Evolutionary conservation across 35 echinoderm and acorn worm genomes (phyloP), one percentile per base, ranked within the genome.

Genomic region (Lytechinus variegatus): DNA sequence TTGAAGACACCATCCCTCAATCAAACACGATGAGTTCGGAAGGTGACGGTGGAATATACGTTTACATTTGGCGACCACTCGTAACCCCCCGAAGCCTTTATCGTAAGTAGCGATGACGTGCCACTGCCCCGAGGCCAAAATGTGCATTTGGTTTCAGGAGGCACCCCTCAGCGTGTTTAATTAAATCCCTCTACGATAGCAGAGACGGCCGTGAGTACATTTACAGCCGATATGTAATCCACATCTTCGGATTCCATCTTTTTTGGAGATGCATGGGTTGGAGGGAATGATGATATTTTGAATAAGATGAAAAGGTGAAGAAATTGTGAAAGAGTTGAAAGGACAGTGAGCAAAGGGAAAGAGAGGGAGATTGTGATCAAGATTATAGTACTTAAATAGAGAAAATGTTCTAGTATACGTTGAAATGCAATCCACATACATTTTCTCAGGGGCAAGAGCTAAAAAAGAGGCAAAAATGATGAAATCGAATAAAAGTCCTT

Each of bases 31-130:
- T 0, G 66, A 79, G 21, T 7, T 16, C 66, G 21, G 66, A 79
- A 79, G 66, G 66, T 79, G 66, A 79, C 66, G 66, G 66, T 79
- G 66, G 66, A n/a, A 24, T 79, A 79, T 79, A 79, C 66, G 66
- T 79, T 79, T 79, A 79, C 66, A 19, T 79, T 19, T 24, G 21
- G 66, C 66, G 14, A 24, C 66, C 66, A 24, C 16, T 79, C 66
- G 66, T 79, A 79, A 79, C 66, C 66, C n/a, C 66, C 66, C 4
- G 21, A 19, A 24, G 16, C 66, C 66, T 79, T 79, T 21, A 24
- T 16, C 66, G 66, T 79, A 79, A 79, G 66, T 79, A 79, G 66
- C 66, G 66, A 79, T 79, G 66, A 79, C 66, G 14, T 79, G 66
- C 66, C 66, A 4, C 66, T 79, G 66, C 66, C 66, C 57, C 66